phyloP scores from a whole-genome alignment of 2,888 invertebrate genomes.

The Seladonia tumulorum region DNA sequence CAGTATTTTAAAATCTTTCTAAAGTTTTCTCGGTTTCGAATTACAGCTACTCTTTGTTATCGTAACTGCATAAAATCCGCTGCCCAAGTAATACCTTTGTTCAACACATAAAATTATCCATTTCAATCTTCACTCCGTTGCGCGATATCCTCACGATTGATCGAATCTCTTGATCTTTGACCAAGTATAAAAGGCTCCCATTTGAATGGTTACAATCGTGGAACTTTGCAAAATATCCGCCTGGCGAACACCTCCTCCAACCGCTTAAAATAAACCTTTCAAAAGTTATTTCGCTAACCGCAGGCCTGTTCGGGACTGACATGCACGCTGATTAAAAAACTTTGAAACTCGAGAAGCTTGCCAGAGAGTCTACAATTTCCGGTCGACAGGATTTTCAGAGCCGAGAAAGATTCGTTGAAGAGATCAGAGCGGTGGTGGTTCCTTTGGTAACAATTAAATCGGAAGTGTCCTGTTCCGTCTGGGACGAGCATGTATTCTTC shows the following conservation, averaged over 20 bases:
- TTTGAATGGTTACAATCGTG: neutral
- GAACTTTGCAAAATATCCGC: neutral
- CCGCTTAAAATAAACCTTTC: neutral
- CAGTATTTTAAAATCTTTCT: neutral
- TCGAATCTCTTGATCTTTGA: neutral
- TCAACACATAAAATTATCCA: neutral
- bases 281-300: neutral
- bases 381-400: neutral
- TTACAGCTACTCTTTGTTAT: neutral
- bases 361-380: neutral
- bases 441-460: conserved; percentile 47
- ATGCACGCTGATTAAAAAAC: conserved; percentile 1
- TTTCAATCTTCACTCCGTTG: neutral
- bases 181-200: neutral
- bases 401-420: neutral
- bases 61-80: neutral
- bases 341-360: neutral
- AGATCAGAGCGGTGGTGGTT: neutral
- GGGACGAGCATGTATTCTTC: conserved; percentile 31
- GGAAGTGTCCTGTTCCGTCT: conserved; percentile 37
- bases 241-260: neutral
- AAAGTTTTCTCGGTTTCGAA: neutral
- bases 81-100: neutral
- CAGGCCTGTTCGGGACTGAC: neutral
- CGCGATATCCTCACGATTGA: neutral